Percentiles rank a stretch among this genome's conserved stretches.
phyloP scores from a whole-genome alignment of 2,888 invertebrate genomes.

The Dendrolimus houi region DNA sequence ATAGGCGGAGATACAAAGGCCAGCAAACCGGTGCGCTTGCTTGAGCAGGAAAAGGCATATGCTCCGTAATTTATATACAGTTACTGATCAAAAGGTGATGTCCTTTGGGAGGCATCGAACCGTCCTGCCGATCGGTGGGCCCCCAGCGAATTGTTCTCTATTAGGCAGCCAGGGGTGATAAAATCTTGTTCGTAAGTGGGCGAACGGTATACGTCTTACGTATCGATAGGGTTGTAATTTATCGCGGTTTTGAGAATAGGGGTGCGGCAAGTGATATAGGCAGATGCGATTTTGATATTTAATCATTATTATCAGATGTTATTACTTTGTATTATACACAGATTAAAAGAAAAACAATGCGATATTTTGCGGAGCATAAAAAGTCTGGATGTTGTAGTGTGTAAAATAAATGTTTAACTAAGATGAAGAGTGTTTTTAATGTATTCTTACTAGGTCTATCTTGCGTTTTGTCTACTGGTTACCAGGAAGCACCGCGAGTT shows the following conservation, averaged over 20 bases:
- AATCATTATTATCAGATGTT: not conserved
- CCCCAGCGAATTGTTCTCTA: constrained; percentile 58
- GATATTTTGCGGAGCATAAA: too few species aligned
- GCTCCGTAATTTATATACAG: constrained; percentile 73
- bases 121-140: constrained; percentile 48
- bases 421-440: too few species aligned
- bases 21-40: constrained; percentile 49
- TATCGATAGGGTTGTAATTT: constrained; percentile 33
- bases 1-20: constrained; percentile 47
- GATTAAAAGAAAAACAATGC: too few species aligned
- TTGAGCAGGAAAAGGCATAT: constrained; percentile 70
- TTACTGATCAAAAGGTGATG: constrained; percentile 74
- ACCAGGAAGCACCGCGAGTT: too few species aligned
- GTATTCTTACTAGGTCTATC: too few species aligned
- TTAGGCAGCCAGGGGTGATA: constrained; percentile 59
- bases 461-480: too few species aligned
- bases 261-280: constrained; percentile 21
- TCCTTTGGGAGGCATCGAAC: constrained; percentile 67
- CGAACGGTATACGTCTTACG: constrained; percentile 35
- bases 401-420: too few species aligned
- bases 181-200: constrained; percentile 54
- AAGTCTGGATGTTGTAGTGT: too few species aligned
- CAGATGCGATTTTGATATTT: constrained; percentile 2
- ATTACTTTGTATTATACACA: too few species aligned
- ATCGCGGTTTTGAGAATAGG: constrained; percentile 5